A percentile compares a stretch with the other conserved stretches of the same genome.
phyloP scores from a whole-genome alignment of 2,888 invertebrate genomes.

The Stenichneumon culpator region DNA sequence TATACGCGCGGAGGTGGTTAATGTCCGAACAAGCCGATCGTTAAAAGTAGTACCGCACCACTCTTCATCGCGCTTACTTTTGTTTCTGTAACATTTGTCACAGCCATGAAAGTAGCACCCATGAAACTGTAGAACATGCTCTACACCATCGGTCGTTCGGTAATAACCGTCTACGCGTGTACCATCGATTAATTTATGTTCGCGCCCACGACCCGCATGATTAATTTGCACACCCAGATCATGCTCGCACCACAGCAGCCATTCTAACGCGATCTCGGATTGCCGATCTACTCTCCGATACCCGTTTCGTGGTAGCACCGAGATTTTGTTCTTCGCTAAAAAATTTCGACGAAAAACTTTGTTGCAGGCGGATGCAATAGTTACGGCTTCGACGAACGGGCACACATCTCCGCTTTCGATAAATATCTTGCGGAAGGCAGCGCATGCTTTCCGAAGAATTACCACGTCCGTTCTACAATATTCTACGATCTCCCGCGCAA shows the following conservation, averaged over 20 bases:
- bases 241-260: too few relatives aligned
- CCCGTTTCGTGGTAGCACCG: constrained; percentile 8
- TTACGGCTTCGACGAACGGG: constrained; percentile 73
- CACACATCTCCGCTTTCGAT: constrained; percentile 69
- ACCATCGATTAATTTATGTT: not conserved
- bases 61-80: not conserved
- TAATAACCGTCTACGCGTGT: constrained; percentile 10
- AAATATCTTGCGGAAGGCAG: constrained; percentile 69
- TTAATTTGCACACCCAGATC: not conserved
- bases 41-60: not conserved
- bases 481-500: constrained; percentile 73
- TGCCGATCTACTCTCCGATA: constrained; percentile 12
- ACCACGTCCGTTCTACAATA: constrained; percentile 71
- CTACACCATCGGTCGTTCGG: not conserved
- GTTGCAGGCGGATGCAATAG: constrained; percentile 21
- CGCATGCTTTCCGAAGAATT: constrained; percentile 74
- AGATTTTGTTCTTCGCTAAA: constrained; percentile 17
- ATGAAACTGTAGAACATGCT: not conserved
- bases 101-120: constrained; percentile 4
- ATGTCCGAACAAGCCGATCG: not conserved
- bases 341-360: constrained; percentile 33
- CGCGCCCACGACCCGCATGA: constrained; percentile 1
- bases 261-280: not conserved
- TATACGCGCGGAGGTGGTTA: not conserved
- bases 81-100: not conserved